A percentile compares a stretch with the other conserved stretches of the same genome.
These are phyloP conservation scores for Cenopis cana DNA, from an alignment of 2,888 invertebrate species.

Conservation along the genomic window DNA sequence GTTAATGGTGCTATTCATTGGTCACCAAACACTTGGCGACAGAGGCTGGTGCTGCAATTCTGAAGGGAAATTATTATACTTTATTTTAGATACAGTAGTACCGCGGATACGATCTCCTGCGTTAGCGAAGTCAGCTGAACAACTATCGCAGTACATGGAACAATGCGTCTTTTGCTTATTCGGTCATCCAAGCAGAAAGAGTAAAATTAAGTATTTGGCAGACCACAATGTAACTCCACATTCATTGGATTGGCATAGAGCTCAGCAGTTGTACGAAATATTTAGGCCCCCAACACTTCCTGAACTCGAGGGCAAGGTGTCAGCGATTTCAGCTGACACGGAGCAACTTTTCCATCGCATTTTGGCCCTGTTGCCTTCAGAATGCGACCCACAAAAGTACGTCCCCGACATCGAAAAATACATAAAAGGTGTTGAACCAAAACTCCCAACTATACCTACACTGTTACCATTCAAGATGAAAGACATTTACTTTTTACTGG, in stretches of 20 bases:
- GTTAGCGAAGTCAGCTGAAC: slow-evolving; percentile 86
- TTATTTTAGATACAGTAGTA: slow-evolving; percentile 90
- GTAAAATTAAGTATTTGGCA: slow-evolving; percentile 84
- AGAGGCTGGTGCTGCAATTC: slow-evolving; percentile 91
- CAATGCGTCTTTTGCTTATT: slow-evolving; percentile 94
- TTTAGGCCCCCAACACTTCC: slow-evolving; percentile 92
- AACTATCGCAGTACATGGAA: slow-evolving; percentile 92
- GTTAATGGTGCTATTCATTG: slow-evolving; percentile 91
- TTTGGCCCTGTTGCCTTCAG: slow-evolving; percentile 87
- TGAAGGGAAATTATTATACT: slow-evolving; percentile 91
- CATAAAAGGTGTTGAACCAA: slow-evolving; percentile 86
- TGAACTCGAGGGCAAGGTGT: slow-evolving; percentile 90
- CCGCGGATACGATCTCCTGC: slow-evolving; percentile 88
- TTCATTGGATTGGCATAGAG: slow-evolving; percentile 89
- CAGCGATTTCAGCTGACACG: slow-evolving; percentile 93
- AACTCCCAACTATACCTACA: slow-evolving; percentile 82
- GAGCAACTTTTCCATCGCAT: slow-evolving; percentile 90
- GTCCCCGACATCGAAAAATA: slow-evolving; percentile 87
- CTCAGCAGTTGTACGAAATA: slow-evolving; percentile 91
- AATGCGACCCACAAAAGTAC: slow-evolving; percentile 87
- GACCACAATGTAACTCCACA: slow-evolving; percentile 91
- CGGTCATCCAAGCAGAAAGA: slow-evolving; percentile 91
- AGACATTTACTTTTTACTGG: slow-evolving; percentile 95
- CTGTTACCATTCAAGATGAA: slow-evolving; percentile 86
- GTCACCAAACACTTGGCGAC: slow-evolving; percentile 93